These are phyloP conservation scores for Marasmarcha lunaedactyla DNA, from an alignment of 2,888 invertebrate species.

Conservation along the genomic window DNA sequence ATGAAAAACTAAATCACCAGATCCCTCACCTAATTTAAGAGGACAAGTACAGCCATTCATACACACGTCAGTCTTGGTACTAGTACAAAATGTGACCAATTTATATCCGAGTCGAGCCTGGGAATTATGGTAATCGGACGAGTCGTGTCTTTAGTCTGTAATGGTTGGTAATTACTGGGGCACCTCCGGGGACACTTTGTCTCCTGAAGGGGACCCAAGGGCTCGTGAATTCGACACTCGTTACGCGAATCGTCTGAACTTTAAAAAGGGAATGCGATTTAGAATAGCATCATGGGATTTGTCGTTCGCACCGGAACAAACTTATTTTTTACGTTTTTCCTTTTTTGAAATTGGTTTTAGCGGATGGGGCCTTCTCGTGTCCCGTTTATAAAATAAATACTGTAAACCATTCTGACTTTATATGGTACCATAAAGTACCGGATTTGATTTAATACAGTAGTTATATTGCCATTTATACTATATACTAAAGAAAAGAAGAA, in stretches of 20 bases:
- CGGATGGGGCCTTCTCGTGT: constrained; percentile 12
- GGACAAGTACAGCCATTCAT: constrained; percentile 68
- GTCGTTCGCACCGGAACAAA: constrained; percentile 36
- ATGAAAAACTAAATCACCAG: constrained; percentile 65
- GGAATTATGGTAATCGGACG: constrained; percentile 69
- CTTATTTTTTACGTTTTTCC: constrained; percentile 31
- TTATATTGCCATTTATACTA: no score
- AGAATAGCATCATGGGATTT: constrained; percentile 55
- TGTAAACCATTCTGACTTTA: no score
- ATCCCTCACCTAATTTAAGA: constrained; percentile 66
- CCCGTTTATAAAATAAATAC: no score
- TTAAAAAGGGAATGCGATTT: constrained; percentile 66
- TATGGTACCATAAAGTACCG: no score
- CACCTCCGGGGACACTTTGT: constrained; percentile 61
- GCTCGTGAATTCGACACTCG: constrained; percentile 64
- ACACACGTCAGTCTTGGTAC: constrained; percentile 66
- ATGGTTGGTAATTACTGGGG: constrained; percentile 66
- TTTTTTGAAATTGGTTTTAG: constrained; percentile 33
- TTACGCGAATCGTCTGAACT: constrained; percentile 66
- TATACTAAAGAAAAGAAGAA: no score
- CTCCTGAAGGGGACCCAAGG: constrained; percentile 43
- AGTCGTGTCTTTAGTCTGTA: constrained; percentile 69
- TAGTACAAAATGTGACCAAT: constrained; percentile 68
- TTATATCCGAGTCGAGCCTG: constrained; percentile 60
- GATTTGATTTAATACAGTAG: no score